phyloP scores from a whole-genome alignment of 2,797 vertebrate species.

The Microctenopoma stevenorrisi region DNA sequence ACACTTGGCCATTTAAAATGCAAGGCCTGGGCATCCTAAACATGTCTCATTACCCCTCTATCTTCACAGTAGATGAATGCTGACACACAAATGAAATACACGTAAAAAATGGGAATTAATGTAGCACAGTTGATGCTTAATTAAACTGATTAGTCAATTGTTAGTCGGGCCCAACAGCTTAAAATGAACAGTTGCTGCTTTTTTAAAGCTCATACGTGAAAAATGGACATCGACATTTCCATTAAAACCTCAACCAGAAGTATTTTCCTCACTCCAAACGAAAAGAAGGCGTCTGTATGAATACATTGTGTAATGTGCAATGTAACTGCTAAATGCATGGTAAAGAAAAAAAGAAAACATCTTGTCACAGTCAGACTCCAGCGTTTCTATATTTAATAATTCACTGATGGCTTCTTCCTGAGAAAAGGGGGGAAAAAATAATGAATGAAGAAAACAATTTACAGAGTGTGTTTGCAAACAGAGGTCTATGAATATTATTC shows the following conservation, averaged over 20 bases:
- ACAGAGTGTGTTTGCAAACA: conserved; percentile 23
- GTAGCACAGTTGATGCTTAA: neutral
- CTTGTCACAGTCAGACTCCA: conserved; percentile 12
- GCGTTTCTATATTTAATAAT: conserved; percentile 28
- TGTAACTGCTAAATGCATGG: conserved; percentile 18
- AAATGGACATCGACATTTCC: neutral
- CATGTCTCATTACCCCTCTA: conserved; percentile 8
- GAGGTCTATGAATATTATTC: conserved; percentile 28
- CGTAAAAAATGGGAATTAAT: neutral
- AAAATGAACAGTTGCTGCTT: neutral
- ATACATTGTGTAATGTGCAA: neutral
- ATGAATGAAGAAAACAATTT: conserved; percentile 27
- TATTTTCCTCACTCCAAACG: conserved; percentile 11
- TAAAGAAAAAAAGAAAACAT: conserved; percentile 8
- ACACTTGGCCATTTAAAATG: conserved; percentile 41
- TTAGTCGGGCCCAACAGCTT: conserved; percentile 1
- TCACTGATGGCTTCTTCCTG: conserved; percentile 65
- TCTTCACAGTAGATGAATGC: conserved; percentile 50
- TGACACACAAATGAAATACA: neutral
- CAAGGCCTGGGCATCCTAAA: conserved; percentile 60
- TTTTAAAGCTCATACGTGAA: neutral
- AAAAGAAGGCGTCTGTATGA: conserved; percentile 14
- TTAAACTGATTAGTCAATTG: neutral
- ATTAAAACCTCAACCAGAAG: conserved; percentile 10
- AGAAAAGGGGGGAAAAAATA: conserved; percentile 26